phyloP scores from a whole-genome alignment of 2,113 vertebrate species.

The Amazona vittata region DNA sequence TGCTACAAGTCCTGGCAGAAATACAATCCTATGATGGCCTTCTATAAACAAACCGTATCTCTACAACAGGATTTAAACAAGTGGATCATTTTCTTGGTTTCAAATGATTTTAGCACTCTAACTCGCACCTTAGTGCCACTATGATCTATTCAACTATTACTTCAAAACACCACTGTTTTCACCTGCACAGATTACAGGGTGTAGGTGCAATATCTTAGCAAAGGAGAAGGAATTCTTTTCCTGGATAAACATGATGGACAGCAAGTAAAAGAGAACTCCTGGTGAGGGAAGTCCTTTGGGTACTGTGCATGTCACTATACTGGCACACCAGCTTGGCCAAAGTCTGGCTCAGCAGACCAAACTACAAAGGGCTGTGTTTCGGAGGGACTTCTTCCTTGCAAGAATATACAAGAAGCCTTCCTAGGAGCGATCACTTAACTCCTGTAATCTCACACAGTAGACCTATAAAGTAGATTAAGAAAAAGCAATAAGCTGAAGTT shows the following conservation, averaged over 20 bases:
- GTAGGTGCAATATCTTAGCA: neutral
- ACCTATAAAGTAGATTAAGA: slow-evolving; percentile 67
- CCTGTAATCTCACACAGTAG: slow-evolving; percentile 64
- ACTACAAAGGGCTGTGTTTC: slow-evolving; percentile 43
- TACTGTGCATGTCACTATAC: neutral
- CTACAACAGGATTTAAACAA: neutral
- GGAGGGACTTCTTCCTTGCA: slow-evolving; percentile 39
- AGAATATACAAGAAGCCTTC: slow-evolving; percentile 48
- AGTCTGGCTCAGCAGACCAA: slow-evolving; percentile 23
- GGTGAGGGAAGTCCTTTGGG: neutral
- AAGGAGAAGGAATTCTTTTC: neutral
- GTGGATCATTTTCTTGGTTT: neutral
- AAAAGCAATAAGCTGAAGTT: slow-evolving; percentile 53
- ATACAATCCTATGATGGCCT: neutral
- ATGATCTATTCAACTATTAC: too few relatives aligned
- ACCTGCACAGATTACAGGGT: neutral
- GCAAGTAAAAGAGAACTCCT: neutral
- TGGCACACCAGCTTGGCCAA: neutral
- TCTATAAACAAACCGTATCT: neutral
- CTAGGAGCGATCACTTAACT: slow-evolving; percentile 7
- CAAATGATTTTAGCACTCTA: neutral
- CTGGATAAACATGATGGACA: neutral
- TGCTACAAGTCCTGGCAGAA: neutral
- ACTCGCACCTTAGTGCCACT: neutral
- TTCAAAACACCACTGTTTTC: neutral